Evolutionary conservation across 2,888 invertebrate genomes (phyloP).

Genomic region (Acronicta leporina): DNA sequence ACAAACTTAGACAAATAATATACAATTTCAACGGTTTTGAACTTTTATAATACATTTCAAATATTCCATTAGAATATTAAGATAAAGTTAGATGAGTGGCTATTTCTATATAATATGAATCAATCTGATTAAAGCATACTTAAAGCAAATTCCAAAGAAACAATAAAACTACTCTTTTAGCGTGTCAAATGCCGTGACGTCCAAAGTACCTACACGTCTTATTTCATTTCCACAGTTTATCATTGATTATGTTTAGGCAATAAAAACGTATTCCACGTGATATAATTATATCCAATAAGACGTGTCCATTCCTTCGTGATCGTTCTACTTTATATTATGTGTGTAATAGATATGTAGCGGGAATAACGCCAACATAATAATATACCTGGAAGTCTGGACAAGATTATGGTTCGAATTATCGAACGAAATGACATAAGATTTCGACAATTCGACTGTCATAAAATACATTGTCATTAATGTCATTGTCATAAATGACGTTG

Average conservation of each 20-base stretch:
- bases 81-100: conserved; percentile 10
- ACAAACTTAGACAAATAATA: too few relatives aligned
- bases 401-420: too few relatives aligned
- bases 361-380: conserved; percentile 67
- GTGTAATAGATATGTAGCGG: conserved; percentile 48
- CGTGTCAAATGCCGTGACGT: conserved; percentile 4
- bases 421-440: too few relatives aligned
- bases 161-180: not conserved
- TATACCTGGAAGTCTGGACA: conserved; percentile 22
- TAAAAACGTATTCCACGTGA: conserved; percentile 54
- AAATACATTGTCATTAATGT: too few relatives aligned
- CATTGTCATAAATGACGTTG: too few relatives aligned
- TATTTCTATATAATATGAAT: not conserved
- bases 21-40: conserved; percentile 9
- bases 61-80: not conserved
- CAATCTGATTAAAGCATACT: not conserved
- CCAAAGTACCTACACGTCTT: conserved; percentile 40
- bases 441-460: too few relatives aligned
- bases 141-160: too few relatives aligned
- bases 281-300: conserved; percentile 47
- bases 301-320: conserved; percentile 47
- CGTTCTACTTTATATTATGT: conserved; percentile 45
- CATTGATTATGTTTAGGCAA: conserved; percentile 58
- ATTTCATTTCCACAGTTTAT: conserved; percentile 39
- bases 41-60: conserved; percentile 4